phyloP scores from a whole-genome alignment of 2,888 invertebrate species.

The Lagria hirta region DNA sequence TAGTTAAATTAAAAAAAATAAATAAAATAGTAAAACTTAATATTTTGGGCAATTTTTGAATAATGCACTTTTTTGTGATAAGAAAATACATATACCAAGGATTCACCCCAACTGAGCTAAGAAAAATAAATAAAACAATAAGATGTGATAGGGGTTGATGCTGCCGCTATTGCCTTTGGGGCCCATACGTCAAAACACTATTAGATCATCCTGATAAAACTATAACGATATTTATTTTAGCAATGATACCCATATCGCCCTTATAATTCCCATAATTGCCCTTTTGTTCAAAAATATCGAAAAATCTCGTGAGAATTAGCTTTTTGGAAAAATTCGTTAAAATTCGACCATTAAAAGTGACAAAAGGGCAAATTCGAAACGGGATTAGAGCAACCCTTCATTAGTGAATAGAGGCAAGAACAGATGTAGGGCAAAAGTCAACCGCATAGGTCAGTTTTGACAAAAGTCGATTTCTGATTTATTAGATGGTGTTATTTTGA shows the following conservation, averaged over 20 bases:
- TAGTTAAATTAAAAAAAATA: too few relatives aligned
- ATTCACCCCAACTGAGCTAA: conserved; percentile 32
- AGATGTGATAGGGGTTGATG: conserved; percentile 38
- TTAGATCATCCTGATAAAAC: conserved; percentile 32
- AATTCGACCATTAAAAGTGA: conserved; percentile 28
- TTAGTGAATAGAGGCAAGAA: conserved; percentile 46
- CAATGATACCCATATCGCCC: conserved; percentile 31
- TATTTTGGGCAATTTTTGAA: too few relatives aligned
- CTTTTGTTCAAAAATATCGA: conserved; percentile 29
- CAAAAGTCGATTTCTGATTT: conserved; percentile 53
- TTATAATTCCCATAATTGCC: conserved; percentile 21
- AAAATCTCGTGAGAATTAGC: conserved; percentile 16
- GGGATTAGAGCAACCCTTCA: conserved; percentile 38
- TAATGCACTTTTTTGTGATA: too few relatives aligned
- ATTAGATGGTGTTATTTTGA: conserved; percentile 49
- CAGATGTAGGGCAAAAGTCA: conserved; percentile 56
- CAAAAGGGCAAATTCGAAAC: conserved; percentile 37
- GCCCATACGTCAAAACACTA: conserved; percentile 32
- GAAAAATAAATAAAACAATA: conserved; percentile 47
- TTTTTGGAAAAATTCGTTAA: conserved; percentile 23
- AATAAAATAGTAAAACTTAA: too few relatives aligned
- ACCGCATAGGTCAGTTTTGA: conserved; percentile 46
- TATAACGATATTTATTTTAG: conserved; percentile 26
- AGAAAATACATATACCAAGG: too few relatives aligned
- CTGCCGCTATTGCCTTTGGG: conserved; percentile 22